phyloP scores from a whole-genome alignment of 1,140 invertebrate genomes.

The Bradynema listronoti region DNA sequence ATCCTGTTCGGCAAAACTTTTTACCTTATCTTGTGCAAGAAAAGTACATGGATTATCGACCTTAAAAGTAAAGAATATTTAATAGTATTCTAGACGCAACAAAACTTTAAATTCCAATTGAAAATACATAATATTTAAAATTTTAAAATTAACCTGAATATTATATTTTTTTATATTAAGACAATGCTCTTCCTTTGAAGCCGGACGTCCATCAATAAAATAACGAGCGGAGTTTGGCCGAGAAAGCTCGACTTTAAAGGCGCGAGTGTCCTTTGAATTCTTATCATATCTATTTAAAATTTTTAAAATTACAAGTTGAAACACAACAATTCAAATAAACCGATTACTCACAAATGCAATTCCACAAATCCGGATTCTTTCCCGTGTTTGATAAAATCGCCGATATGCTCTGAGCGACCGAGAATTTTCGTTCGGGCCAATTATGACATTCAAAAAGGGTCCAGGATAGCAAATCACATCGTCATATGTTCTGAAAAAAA shows the following conservation, averaged over 20 bases:
- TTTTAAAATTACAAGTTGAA: background rate
- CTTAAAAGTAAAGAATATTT: conserved; percentile 21
- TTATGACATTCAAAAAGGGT: conserved; percentile 78
- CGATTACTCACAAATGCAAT: conserved; percentile 67
- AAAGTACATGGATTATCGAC: conserved; percentile 91
- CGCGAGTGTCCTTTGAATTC: conserved; percentile 6
- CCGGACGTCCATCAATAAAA: conserved; percentile 66
- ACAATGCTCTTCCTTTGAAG: conserved; percentile 63
- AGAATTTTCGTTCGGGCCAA: conserved; percentile 72
- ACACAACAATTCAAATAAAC: conserved; percentile 31
- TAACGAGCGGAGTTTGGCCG: conserved; percentile 63
- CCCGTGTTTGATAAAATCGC: conserved; percentile 69
- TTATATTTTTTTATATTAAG: conserved; percentile 64
- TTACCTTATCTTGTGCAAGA: conserved; percentile 87
- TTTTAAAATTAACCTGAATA: conserved; percentile 64
- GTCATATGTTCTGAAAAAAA: conserved; percentile 63
- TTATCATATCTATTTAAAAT: conserved; percentile 11
- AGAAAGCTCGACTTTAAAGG: conserved; percentile 62
- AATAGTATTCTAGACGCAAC: no score
- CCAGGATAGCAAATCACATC: conserved; percentile 65
- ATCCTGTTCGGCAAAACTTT: conserved; percentile 86
- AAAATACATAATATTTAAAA: no score
- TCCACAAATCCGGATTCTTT: conserved; percentile 68
- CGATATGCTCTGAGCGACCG: conserved; percentile 40
- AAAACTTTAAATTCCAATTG: no score